Conservation (phyloP, 2,888 invertebrate species). For the Drosophila ezoana region DNA sequence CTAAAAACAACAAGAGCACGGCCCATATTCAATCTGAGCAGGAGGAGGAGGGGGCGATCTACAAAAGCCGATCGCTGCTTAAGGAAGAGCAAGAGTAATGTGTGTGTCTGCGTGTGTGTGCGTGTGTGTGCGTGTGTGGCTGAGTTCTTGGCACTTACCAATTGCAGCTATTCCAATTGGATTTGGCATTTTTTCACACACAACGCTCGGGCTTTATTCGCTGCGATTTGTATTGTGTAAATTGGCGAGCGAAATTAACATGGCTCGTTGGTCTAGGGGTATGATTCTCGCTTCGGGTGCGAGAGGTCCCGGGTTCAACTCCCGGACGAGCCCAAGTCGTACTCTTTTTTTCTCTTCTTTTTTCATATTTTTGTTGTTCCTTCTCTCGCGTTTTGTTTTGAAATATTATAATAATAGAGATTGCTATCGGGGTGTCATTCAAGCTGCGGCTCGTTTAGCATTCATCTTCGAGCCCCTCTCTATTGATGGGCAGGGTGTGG, state of each 20-base stretch:
- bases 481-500: slow-evolving; percentile 4
- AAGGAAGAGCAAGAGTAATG: background rate
- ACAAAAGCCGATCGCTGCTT: background rate
- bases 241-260: slow-evolving; percentile 1
- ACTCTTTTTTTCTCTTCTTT: slow-evolving; percentile 4
- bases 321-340: slow-evolving; percentile 79
- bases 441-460: slow-evolving; percentile 51
- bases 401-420: slow-evolving; percentile 21
- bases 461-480: slow-evolving; percentile 24
- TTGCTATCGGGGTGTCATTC: slow-evolving; percentile 50
- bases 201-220: background rate
- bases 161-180: background rate
- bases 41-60: background rate
- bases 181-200: slow-evolving; percentile 1
- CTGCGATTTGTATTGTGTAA: slow-evolving; percentile 6
- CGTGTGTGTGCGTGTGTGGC: no score
- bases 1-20: slow-evolving; percentile 35
- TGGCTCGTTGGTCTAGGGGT: slow-evolving; percentile 83
- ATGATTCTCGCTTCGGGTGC: slow-evolving; percentile 83
- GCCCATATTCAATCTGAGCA: slow-evolving; percentile 7
- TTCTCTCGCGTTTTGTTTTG: background rate
- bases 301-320: slow-evolving; percentile 83
- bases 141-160: no score
- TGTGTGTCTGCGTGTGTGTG: no score
- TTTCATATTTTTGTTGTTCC: background rate